Evolutionary conservation across 2,888 invertebrate genomes (phyloP), one percentile per base, ranked within the genome.

Genomic region (Brenthis ino): DNA sequence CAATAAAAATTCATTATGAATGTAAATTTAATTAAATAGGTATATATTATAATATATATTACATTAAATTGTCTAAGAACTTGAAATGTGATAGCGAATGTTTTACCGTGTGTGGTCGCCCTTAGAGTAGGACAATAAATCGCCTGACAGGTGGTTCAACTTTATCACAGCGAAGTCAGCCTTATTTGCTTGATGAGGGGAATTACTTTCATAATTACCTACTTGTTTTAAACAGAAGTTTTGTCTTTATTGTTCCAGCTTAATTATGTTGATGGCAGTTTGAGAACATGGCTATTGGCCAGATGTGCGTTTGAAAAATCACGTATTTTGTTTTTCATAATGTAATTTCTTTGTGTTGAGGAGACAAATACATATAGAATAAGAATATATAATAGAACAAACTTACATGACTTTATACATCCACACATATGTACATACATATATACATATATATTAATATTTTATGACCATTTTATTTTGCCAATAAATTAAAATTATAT

Each of bases 91-190:
- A 48, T 48, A n/a, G 48, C 24, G 28, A 48, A 48, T 58, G 14
- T 24, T n/a, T n/a, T n/a, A n/a, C 8, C 14, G 58, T 58, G 28
- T 58, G 58, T 58, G n/a, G n/a, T 11, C 11, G 28, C 58, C 58
- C 69, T 80, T 77, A 77, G 51, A 47, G 56, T 61, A 72, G 51
- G 66, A 72, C 75, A 74, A 78, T 84, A 83, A 84, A 83, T 83
- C 80, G 76, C 64, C 75, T 71, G 77, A 75, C 83, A 84, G 84
- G 83, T 83, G 84, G 73, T 77, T 70, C 77, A 74, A 70, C 75
- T 83, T 80, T 77, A 82, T 84, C 82, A 82, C 75, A 68, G 50
- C 67, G 58, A 70, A 69, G 70, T 61, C 68, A 69, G 70, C 64
- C 72, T 67, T 72, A 70, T 74, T 77, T 74, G 69, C 71, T 65